A percentile compares a stretch with the other conserved stretches of the same genome.
Evolutionary conservation across 2,113 vertebrate species (phyloP).

Genomic region (Chunga burmeisteri): DNA sequence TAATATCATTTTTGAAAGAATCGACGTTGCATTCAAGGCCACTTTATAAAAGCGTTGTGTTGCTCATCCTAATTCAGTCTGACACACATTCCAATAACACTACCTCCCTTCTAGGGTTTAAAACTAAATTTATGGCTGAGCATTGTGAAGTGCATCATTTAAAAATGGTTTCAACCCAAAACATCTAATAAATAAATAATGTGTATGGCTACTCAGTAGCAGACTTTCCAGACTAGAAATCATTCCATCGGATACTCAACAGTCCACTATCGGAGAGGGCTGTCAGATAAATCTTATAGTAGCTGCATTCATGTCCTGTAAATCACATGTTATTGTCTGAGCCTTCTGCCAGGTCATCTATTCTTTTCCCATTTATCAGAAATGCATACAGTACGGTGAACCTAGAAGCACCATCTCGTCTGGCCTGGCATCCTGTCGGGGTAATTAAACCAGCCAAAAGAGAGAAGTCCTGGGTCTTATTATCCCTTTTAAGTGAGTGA

Average conservation of each 20-base stretch:
- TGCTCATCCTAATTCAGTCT: constrained; percentile 86
- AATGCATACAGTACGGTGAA: constrained; percentile 81
- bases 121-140: constrained; percentile 83
- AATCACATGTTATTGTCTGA: constrained; percentile 98
- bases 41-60: constrained; percentile 83
- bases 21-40: constrained; percentile 77
- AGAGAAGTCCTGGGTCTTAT: constrained; percentile 22
- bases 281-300: constrained; percentile 96
- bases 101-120: constrained; percentile 83
- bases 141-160: constrained; percentile 87
- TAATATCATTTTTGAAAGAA: constrained; percentile 84
- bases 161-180: constrained; percentile 90
- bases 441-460: constrained; percentile 68
- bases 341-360: constrained; percentile 96
- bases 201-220: constrained; percentile 82
- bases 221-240: constrained; percentile 89
- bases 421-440: constrained; percentile 61
- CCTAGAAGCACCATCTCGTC: constrained; percentile 68
- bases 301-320: constrained; percentile 96
- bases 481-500: background rate
- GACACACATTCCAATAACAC: constrained; percentile 90
- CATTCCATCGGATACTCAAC: constrained; percentile 92
- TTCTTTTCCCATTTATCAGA: constrained; percentile 96
- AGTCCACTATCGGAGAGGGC: constrained; percentile 84
- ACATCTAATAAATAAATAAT: constrained; percentile 97